A percentile compares a stretch with the other conserved stretches of the same genome.
phyloP scores from a whole-genome alignment of 2,797 vertebrate genomes.

The Yasuhikotakia modesta region DNA sequence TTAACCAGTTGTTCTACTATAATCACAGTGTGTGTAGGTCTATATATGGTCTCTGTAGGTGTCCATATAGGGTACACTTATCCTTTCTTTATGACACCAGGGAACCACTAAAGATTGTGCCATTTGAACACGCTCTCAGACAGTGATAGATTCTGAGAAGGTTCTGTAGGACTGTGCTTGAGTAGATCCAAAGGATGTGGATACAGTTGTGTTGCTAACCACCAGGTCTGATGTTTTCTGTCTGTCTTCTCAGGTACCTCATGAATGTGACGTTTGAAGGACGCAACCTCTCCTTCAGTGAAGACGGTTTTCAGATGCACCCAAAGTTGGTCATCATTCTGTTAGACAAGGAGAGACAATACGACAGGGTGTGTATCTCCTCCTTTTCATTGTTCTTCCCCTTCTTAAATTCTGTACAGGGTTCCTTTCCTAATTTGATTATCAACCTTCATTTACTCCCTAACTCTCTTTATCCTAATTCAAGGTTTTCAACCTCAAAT shows the following conservation, averaged over 20 bases:
- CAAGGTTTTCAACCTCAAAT: conserved; percentile 42
- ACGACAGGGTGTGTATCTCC: conserved; percentile 85
- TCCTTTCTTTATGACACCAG: no score
- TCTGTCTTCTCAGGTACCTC: conserved; percentile 82
- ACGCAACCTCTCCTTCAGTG: conserved; percentile 96
- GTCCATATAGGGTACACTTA: no score
- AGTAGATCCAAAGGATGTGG: no score
- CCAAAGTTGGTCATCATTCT: conserved; percentile 98
- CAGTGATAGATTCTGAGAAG: conserved; percentile 21
- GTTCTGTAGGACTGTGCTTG: background rate
- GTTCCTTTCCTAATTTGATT: conserved; percentile 28
- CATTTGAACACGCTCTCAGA: no score
- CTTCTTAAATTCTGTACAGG: background rate
- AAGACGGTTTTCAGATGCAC: conserved; percentile 97
- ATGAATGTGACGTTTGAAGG: conserved; percentile 97
- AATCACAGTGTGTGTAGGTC: no score
- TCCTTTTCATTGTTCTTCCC: conserved; percentile 15
- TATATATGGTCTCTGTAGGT: no score
- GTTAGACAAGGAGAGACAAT: conserved; percentile 92
- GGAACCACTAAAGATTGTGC: no score
- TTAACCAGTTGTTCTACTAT: no score
- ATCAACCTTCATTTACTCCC: conserved; percentile 32
- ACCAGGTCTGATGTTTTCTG: background rate
- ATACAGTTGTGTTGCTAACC: conserved; percentile 8
- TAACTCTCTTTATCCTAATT: conserved; percentile 35